phyloP scores from a whole-genome alignment of 2,888 invertebrate species.

The Mesorhabditis belari region DNA sequence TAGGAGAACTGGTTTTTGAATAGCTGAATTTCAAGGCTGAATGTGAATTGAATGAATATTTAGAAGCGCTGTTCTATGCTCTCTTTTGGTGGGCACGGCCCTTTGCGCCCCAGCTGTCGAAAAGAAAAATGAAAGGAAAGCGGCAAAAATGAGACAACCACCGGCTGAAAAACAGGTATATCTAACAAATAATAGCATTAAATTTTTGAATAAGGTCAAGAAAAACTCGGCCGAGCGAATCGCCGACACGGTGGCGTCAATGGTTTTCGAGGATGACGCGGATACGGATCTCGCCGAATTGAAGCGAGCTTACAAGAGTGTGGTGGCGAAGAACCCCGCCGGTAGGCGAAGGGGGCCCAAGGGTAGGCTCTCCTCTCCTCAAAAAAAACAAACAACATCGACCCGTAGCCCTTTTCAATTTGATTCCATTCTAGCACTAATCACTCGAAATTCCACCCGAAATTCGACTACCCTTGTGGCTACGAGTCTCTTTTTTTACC shows the following conservation, averaged over 20 bases:
- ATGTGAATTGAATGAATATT: not conserved
- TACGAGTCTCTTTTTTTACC: too few relatives aligned
- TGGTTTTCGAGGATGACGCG: not conserved
- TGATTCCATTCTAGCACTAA: too few relatives aligned
- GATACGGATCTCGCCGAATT: not conserved
- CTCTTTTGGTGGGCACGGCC: not conserved
- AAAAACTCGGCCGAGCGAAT: not conserved
- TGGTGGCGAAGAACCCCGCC: not conserved
- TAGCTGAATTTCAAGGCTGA: not conserved
- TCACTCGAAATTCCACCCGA: too few relatives aligned
- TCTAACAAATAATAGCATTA: too few relatives aligned
- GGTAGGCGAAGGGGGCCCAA: not conserved
- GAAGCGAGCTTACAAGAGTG: not conserved
- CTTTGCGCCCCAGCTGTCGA: not conserved
- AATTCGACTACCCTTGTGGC: too few relatives aligned
- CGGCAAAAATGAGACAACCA: not conserved
- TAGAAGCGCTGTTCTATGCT: not conserved
- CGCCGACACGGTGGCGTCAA: not conserved
- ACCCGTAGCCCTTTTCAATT: too few relatives aligned
- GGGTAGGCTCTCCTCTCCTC: too few relatives aligned
- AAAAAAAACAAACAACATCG: too few relatives aligned
- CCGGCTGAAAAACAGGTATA: not conserved
- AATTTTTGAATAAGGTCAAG: too few relatives aligned
- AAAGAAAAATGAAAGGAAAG: not conserved
- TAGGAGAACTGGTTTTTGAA: not conserved